phyloP scores from a whole-genome alignment of 2,797 vertebrate species.

The Syngnathus rostellatus region DNA sequence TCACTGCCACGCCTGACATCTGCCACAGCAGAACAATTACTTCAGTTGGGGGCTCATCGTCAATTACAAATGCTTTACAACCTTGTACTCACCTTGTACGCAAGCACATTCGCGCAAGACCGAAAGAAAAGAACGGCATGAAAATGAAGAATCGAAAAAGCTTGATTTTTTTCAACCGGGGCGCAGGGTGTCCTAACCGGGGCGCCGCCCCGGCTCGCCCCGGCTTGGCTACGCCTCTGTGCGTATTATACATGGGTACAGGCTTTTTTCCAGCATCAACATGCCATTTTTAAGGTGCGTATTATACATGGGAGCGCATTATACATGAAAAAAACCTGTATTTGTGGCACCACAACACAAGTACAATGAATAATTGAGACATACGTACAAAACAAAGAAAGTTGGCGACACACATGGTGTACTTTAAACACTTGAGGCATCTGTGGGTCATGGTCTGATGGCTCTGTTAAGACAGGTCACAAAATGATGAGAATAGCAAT shows the following conservation, averaged over 20 bases:
- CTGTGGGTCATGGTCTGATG: constrained; percentile 58
- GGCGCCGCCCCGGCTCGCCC: no score
- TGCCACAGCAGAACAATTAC: constrained; percentile 21
- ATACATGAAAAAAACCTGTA: no score
- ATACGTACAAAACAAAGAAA: constrained; percentile 72
- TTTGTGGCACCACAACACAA: background rate
- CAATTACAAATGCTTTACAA: background rate
- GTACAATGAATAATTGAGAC: background rate
- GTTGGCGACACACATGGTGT: constrained; percentile 73
- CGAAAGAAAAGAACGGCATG: no score
- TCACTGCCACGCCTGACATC: constrained; percentile 58
- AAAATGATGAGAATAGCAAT: background rate
- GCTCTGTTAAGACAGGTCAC: constrained; percentile 9
- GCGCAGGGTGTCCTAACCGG: no score
- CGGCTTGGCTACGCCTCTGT: no score
- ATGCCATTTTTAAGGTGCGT: no score
- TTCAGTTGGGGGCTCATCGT: background rate
- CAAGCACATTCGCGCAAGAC: no score
- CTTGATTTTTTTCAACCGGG: no score
- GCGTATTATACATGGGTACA: no score
- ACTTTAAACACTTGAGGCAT: constrained; percentile 72
- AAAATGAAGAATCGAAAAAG: no score
- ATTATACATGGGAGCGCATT: no score
- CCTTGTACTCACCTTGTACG: background rate
- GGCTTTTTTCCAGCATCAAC: no score